Percentiles rank a stretch among this genome's conserved stretches.
These are phyloP conservation scores for Morpho helenor DNA, from an alignment of 2,888 invertebrate genomes.

Conservation along the genomic window DNA sequence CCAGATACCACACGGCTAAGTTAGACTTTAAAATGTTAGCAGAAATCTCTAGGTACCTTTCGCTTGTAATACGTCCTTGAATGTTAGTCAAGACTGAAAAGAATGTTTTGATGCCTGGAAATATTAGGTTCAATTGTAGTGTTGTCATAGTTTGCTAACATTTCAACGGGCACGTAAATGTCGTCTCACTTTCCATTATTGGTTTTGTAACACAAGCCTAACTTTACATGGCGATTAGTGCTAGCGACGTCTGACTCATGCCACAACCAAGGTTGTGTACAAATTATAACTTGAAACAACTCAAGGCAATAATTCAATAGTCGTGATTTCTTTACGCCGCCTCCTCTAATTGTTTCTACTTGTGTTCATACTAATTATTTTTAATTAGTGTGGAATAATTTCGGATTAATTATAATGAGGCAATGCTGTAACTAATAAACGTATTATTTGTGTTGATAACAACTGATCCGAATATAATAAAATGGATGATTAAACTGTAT, in stretches of 20 bases:
- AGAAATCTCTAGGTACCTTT: too few species aligned
- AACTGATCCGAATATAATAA: too few species aligned
- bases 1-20: too few species aligned
- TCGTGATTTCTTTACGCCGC: constrained; percentile 23
- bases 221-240: constrained; percentile 34
- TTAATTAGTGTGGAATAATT: constrained; percentile 1
- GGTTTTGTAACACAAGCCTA: constrained; percentile 31
- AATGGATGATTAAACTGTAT: too few species aligned
- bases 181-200: constrained; percentile 27
- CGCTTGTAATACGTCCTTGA: too few species aligned
- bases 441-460: too few species aligned
- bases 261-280: constrained; percentile 40
- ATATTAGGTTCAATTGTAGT: too few species aligned
- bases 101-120: too few species aligned
- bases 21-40: too few species aligned
- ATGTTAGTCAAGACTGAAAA: too few species aligned
- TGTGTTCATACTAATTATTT: constrained; percentile 6
- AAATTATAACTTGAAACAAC: constrained; percentile 38
- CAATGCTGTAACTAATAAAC: too few species aligned
- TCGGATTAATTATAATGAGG: background rate
- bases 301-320: constrained; percentile 32
- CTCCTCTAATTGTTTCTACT: constrained; percentile 5
- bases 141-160: constrained; percentile 2
- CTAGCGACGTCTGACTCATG: constrained; percentile 34
- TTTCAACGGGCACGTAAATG: constrained; percentile 7